Evolutionary conservation across 2,113 vertebrate genomes (phyloP), one percentile per base, ranked within the genome.

Genomic region (Neolamprologus cancellatus): DNA sequence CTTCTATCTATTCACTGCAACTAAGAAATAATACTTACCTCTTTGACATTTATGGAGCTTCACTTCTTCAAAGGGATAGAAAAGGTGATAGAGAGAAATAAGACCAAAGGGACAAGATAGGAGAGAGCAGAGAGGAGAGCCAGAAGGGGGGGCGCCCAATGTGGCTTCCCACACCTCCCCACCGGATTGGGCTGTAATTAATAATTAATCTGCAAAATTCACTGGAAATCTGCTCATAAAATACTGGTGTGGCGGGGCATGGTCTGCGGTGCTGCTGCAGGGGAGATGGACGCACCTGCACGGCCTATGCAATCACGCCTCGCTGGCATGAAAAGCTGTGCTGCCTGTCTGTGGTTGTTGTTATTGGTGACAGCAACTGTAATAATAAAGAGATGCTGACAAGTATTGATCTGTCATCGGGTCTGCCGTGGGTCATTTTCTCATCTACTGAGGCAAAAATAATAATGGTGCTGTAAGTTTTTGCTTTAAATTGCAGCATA

Each of bases 71-170:
- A 57, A 1, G 3, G 25, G 55, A 57, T 57, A 9, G 53, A 57
- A 57, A 57, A 57, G 54, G 54, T 57, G 4, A 57, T 1, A 57
- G 3, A 57, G 54, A 57, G 23, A 57, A 28, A 1, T 8, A 15
- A 15, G 25, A 57, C 54, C 1, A 48, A 48, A 48, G 46, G 15
- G 46, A 48, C 15, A 48, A 17, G 46, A 48, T 17, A 48, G 46
- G 46, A 48, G 46, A 17, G 44, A 48, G 7, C 15, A 17, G 46
- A 48, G 44, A 46, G 44, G 44, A 46, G 44, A 46, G 14, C 6
- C 0, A 0, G 41, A 46, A 15, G 14, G 44, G 13, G 44, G 44
- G 44, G 0, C 2, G 3, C 44, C 44, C 3, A 0, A 46, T 46
- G 14, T 46, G 44, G 44, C 15, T 48, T 48, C 44, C 7, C 14